These are phyloP conservation scores for Otus scops DNA, from an alignment of 2,797 vertebrate species.

Conservation along the genomic window DNA sequence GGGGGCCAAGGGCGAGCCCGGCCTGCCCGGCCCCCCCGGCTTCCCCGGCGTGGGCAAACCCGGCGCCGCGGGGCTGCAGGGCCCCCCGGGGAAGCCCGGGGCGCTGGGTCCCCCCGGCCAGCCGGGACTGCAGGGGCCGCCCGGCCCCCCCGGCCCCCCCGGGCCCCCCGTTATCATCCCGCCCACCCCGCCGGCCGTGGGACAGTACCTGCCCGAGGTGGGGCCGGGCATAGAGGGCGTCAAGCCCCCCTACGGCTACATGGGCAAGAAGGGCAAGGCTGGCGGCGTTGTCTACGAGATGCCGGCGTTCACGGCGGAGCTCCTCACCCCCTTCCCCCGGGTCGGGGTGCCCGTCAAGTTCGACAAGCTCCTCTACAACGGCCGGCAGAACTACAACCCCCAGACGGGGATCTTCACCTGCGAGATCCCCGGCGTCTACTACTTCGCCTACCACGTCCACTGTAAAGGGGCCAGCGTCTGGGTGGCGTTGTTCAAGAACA, in stretches of 20 bases:
- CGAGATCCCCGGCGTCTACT: constrained; percentile 92
- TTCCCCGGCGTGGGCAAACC: no score
- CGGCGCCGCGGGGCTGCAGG: constrained; percentile 87
- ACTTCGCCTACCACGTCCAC: constrained; percentile 94
- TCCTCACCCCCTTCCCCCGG: constrained; percentile 90
- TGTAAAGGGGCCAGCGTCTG: constrained; percentile 96
- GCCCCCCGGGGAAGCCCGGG: constrained; percentile 89
- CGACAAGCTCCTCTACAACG: constrained; percentile 92
- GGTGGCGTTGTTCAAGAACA: constrained; percentile 96
- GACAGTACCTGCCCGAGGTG: constrained; percentile 84
- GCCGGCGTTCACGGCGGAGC: constrained; percentile 92
- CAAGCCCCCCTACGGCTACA: constrained; percentile 82
- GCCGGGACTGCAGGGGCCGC: constrained; percentile 87
- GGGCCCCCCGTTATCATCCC: constrained; percentile 78
- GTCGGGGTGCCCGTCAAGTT: constrained; percentile 92
- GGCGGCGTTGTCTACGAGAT: constrained; percentile 78
- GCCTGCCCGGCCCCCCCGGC: no score
- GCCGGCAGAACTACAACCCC: constrained; percentile 93
- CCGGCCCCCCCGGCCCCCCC: constrained; percentile 89
- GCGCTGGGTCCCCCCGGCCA: constrained; percentile 84
- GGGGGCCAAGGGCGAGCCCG: no score
- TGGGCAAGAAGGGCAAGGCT: constrained; percentile 83
- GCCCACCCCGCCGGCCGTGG: constrained; percentile 79
- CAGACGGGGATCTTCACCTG: constrained; percentile 94
- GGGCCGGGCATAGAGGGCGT: constrained; percentile 81